A percentile compares a stretch with the other conserved stretches of the same genome.
Conservation (phyloP, 2,888 invertebrate genomes). For the Ichneumoninae sp. region DNA sequence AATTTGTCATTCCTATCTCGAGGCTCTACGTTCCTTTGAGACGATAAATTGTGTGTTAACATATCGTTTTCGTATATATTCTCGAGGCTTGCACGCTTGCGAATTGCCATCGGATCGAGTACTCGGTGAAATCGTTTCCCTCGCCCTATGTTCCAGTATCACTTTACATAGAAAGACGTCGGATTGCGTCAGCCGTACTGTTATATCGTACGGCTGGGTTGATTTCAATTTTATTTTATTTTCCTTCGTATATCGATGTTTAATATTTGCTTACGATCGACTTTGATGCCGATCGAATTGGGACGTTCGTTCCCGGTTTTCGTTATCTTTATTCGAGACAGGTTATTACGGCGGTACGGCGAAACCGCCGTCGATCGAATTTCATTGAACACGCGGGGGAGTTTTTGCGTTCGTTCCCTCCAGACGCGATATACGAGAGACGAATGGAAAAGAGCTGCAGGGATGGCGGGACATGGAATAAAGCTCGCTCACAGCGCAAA, state of each 20-base stretch:
- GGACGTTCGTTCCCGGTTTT: not conserved
- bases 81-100: constrained; percentile 13
- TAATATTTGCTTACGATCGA: not conserved
- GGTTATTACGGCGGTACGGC: constrained; percentile 40
- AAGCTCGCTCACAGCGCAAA: constrained; percentile 21
- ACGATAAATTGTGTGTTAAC: constrained; percentile 47
- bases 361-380: constrained; percentile 35
- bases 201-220: not conserved
- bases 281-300: constrained; percentile 4
- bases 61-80: constrained; percentile 32
- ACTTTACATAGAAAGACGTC: not conserved
- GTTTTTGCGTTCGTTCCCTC: constrained; percentile 34
- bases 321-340: constrained; percentile 43
- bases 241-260: not conserved
- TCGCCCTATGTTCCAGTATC: not conserved
- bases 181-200: not conserved
- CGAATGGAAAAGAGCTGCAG: constrained; percentile 21
- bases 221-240: not conserved
- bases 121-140: constrained; percentile 12
- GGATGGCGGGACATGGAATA: constrained; percentile 38
- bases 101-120: constrained; percentile 31
- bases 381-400: constrained; percentile 34
- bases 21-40: constrained; percentile 17
- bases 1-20: constrained; percentile 36
- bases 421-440: constrained; percentile 49